These are phyloP conservation scores for Macrochelys suwanniensis DNA, from an alignment of 2,797 vertebrate genomes.

Conservation along the genomic window DNA sequence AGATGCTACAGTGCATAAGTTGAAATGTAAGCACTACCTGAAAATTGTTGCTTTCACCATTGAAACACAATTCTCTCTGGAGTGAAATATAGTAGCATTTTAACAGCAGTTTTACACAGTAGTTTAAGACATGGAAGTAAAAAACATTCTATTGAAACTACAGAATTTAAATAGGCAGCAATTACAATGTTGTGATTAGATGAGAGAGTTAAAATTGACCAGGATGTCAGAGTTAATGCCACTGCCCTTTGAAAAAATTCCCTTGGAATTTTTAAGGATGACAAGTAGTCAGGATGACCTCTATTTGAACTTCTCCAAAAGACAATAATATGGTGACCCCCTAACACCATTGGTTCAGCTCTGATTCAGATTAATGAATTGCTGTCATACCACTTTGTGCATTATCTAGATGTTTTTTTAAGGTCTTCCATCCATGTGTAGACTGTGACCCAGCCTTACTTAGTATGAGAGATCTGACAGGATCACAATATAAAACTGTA, in stretches of 20 bases:
- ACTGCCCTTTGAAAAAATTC: not conserved
- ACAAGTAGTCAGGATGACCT: not conserved
- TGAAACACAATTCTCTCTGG: not conserved
- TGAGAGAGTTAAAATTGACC: fast-evolving
- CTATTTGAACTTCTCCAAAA: not conserved
- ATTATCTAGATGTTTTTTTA: fast-evolving
- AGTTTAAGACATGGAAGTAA: not conserved
- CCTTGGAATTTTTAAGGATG: fast-evolving
- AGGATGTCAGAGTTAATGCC: not conserved
- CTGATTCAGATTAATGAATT: not conserved
- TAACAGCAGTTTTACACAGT: fast-evolving
- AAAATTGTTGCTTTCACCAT: not conserved
- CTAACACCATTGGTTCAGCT: not conserved
- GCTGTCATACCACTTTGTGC: not conserved
- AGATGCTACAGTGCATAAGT: not conserved
- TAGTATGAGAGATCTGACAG: not conserved
- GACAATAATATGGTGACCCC: slow-evolving; percentile 5
- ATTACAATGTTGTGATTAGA: fast-evolving
- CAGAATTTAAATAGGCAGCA: not conserved
- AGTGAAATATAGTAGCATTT: not conserved
- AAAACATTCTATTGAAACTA: not conserved
- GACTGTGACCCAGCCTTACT: not conserved
- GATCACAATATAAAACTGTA: not conserved
- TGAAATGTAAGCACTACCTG: not conserved
- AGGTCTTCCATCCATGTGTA: not conserved